Evolutionary conservation across 2,888 invertebrate genomes (phyloP), one percentile per base, ranked within the genome.

Genomic region (Cyaniris semiargus): DNA sequence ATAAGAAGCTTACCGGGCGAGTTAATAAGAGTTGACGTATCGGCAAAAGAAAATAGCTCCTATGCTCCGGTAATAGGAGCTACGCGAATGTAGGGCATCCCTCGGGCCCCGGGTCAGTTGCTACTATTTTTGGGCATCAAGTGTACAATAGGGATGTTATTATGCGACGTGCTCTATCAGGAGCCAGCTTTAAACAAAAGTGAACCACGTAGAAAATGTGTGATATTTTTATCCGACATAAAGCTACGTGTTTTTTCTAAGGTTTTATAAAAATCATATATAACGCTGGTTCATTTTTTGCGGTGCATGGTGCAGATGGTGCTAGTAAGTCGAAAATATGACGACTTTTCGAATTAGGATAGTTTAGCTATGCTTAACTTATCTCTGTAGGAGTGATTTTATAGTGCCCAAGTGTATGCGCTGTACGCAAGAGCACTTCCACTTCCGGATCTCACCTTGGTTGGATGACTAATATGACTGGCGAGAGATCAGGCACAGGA

Each of bases 1-100:
- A 93, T 93, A 93, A 93, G 92, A 85, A 91, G 92, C 91, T 93
- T 90, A 90, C 88, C 85, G 87, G 84, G 86, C 87, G 86, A 90
- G 87, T 88, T 92, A 91, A 92, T 90, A 92, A 89, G 89, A 90
- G 87, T 87, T 85, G 89, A 89, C 88, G 87, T 85, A 80, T 81
- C 81, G 79, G 80, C 84, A 83, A 83, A 84, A 83, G 85, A 89
- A 84, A 89, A 87, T 85, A 84, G 81, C 86, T 89, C 88, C 84
- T 88, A 86, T 86, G 83, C 80, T 75, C 80, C 78, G 75, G 78
- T 76, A 82, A 88, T 86, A 91, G 79, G 83, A 86, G 82, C 85
- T 86, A 18, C 23, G 53, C 5, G 66, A 82, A 86, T 90, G 90
- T 88, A 80, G 85, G 83, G 87, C 87, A 80, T 77, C 76, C 70